phyloP scores from a whole-genome alignment of 2,797 vertebrate genomes.

The Gymnoscopelus braueri region DNA sequence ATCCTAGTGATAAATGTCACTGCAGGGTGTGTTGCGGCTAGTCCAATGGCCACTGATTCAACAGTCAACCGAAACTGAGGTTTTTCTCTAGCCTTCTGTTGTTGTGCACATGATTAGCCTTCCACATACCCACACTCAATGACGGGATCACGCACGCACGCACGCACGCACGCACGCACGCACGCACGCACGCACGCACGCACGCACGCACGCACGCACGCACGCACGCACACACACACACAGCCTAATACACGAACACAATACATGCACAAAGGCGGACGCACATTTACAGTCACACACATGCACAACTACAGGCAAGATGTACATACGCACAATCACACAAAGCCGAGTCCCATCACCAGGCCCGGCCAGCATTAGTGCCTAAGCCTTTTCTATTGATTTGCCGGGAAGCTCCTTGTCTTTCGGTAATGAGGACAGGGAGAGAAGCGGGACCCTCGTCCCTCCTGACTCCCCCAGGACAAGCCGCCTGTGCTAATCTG shows the following conservation, averaged over 20 bases:
- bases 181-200: constrained; percentile 7
- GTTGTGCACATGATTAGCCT: constrained; percentile 57
- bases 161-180: background rate
- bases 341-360: constrained; percentile 59
- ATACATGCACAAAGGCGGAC: constrained; percentile 26
- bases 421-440: constrained; percentile 82
- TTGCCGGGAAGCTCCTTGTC: constrained; percentile 79
- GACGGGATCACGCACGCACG: constrained; percentile 13
- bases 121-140: constrained; percentile 20
- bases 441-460: constrained; percentile 76
- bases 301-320: constrained; percentile 15
- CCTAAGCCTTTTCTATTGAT: constrained; percentile 81
- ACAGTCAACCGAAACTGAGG: constrained; percentile 48
- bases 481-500: constrained; percentile 76
- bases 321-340: constrained; percentile 8
- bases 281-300: constrained; percentile 36
- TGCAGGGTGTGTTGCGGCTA: constrained; percentile 46
- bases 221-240: background rate
- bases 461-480: constrained; percentile 71
- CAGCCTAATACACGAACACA: constrained; percentile 29
- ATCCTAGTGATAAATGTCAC: constrained; percentile 67
- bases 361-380: constrained; percentile 70
- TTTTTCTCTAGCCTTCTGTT: constrained; percentile 58
- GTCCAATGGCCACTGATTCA: constrained; percentile 44
- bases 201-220: constrained; percentile 8